A percentile compares a stretch with the other conserved stretches of the same genome.
phyloP scores from a whole-genome alignment of 2,797 vertebrate genomes.

The Uromys caudimaculatus region DNA sequence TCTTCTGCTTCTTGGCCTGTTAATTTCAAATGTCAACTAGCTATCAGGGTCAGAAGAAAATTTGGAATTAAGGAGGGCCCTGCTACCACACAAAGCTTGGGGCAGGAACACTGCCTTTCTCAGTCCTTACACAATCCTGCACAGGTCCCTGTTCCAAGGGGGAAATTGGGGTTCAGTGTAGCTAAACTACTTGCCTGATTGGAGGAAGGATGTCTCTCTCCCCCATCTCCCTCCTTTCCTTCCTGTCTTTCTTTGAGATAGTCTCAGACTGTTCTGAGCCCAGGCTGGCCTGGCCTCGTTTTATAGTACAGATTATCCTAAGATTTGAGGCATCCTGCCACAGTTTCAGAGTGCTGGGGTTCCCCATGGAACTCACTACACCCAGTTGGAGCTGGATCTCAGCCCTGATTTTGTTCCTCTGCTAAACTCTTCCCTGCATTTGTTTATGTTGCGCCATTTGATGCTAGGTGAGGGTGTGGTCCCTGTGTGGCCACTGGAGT shows the following conservation, averaged over 20 bases:
- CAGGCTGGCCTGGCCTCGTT: not conserved
- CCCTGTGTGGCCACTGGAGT: not conserved
- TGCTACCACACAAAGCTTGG: not conserved
- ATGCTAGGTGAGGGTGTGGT: no score
- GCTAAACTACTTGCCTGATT: not conserved
- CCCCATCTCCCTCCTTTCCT: rapidly evolving
- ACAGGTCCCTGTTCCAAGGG: not conserved
- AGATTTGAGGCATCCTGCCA: not conserved
- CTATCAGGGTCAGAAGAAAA: not conserved
- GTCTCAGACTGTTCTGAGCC: not conserved
- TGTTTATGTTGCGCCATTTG: not conserved
- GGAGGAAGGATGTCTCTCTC: not conserved
- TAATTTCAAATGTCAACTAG: constrained; percentile 3
- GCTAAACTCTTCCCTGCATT: not conserved
- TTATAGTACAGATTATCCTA: not conserved
- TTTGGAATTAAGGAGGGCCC: not conserved
- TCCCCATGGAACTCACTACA: not conserved
- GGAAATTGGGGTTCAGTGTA: not conserved
- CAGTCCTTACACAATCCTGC: not conserved
- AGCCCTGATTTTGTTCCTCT: not conserved
- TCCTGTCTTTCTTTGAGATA: no score
- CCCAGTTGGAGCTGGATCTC: not conserved
- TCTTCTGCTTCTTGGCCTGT: not conserved
- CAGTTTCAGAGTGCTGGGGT: not conserved
- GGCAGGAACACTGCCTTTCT: not conserved